Base-by-base conservation (phyloP, 2,888 invertebrate genomes). In the Chironomus riparius region DNA sequence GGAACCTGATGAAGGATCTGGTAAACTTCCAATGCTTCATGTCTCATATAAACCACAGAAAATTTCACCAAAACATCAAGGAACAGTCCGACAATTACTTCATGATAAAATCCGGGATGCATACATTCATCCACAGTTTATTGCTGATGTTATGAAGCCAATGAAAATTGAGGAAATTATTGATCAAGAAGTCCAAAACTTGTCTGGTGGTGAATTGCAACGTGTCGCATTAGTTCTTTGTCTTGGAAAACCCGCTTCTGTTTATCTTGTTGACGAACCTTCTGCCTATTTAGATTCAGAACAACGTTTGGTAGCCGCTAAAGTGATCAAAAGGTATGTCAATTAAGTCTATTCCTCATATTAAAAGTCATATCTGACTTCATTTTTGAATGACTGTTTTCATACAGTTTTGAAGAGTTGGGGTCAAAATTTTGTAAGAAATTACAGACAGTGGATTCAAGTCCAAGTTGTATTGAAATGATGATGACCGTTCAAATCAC, bases 21-120 rank as follows among this genome's bases (percentile, higher is more conserved):
- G 88, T 83, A 85, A 84, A 7, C 78, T 84, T 21, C 98, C 98
- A 0, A 91, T 93, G 80, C 86, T 99, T 78, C 95, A 98, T 84
- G 97, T 99, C 82, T 98, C 98, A 84, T 99, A 99, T 88, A 99
- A 99, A 85, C 99, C 99, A 68, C 99, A 99, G 87, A 99, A 98
- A 85, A 99, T 99, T 83, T 97, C 97, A 79, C 99, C 99, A 3
- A 98, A 97, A 85, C 95, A 94, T 76, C 93, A 94, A 82, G 96
- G 97, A 65, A 88, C 93, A 77, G 99, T 99, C 4, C 89, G 97
- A 69, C 92, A 93, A 81, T 86, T 99, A 81, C 86, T 99, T 78
- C 97, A 98, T 81, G 97, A 98, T 77, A 97, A 97, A 84, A 98
- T 99, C 80, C 89, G 97, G 77, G 98, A 98, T 86, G 95, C 98